Evolutionary conservation across 2,797 vertebrate species (phyloP).

Genomic region (Fistularia tabacaria): DNA sequence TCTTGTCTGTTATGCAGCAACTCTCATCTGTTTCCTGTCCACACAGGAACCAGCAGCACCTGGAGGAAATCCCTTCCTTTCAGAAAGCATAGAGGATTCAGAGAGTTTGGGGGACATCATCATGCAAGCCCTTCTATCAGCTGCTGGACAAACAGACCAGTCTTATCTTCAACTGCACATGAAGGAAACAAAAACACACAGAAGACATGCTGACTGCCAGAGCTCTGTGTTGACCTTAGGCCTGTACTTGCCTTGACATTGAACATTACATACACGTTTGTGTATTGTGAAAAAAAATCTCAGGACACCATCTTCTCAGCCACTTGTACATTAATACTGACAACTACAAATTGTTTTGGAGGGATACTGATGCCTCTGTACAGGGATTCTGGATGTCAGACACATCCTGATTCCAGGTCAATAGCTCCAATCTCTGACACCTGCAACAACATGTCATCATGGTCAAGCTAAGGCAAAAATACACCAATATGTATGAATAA

Average conservation of each 20-base stretch:
- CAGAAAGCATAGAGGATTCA: conserved; percentile 59
- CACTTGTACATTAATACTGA: too few relatives aligned
- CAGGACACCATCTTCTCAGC: too few relatives aligned
- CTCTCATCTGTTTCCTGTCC: conserved; percentile 70
- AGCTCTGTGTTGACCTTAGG: conserved; percentile 38
- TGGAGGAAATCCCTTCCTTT: conserved; percentile 73
- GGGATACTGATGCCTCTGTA: too few relatives aligned
- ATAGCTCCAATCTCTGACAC: too few relatives aligned
- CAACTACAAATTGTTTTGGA: too few relatives aligned
- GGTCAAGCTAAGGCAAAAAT: too few relatives aligned
- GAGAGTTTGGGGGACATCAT: conserved; percentile 25
- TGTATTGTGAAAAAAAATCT: conserved; percentile 26
- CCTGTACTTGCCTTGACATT: conserved; percentile 59
- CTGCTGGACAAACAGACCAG: conserved; percentile 61
- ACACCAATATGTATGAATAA: too few relatives aligned
- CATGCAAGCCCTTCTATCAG: conserved; percentile 39
- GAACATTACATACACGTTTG: conserved; percentile 41
- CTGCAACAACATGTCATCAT: too few relatives aligned
- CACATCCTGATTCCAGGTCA: too few relatives aligned
- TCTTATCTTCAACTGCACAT: conserved; percentile 66
- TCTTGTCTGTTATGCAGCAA: conserved; percentile 37
- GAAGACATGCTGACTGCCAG: conserved; percentile 28
- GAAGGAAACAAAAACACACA: conserved; percentile 57
- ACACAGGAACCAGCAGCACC: conserved; percentile 69
- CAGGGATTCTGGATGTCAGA: too few relatives aligned